Base-by-base conservation (phyloP, 2,888 invertebrate genomes). In the Agonopterix heracliana region DNA sequence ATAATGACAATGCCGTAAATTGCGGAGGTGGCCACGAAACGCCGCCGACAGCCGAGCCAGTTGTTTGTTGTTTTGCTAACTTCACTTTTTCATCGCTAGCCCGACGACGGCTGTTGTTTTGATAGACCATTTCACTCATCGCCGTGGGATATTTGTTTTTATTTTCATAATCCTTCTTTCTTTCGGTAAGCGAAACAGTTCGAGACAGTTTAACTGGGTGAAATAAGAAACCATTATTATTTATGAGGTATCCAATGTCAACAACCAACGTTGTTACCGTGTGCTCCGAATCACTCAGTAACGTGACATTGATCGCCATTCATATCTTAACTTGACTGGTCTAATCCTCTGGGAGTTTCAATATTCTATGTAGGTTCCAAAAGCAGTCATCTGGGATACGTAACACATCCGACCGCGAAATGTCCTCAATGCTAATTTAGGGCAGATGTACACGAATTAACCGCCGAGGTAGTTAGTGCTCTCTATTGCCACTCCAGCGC, bases 1-100 rank as follows among this genome's bases (percentile, higher is more conserved):
- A 76, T 80, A 79, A 84, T 78, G 82, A 75, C 72, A 74, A 62
- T 55, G 72, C 63, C 71, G 78, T 83, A 81, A 82, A 84, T 81
- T 78, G 74, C 66, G 70, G 75, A 79, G 74, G 78, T 78, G 72
- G 76, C 70, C 71, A 68, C 74, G 68, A 70, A 76, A 77, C 67
- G 74, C 72, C 69, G 74, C 66, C 68, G 70, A 74, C 75, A 71
- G 72, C 60, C 64, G 65, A 64, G 68, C 60, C 64, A 11, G 58
- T 66, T 77, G 71, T 76, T 79, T 77, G 74, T 80, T 79, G 75
- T 80, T 81, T 74, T 72, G 70, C 66, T 68, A 75, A 78, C 71
- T 81, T 78, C 68, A 71, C 66, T 78, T 80, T 79, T 80, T 79
- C 76, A 77, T 73, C 74, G 72, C 68, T 71, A 72, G 71, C 68